phyloP scores from a whole-genome alignment of 2,113 vertebrate genomes.

The Balaeniceps rex region DNA sequence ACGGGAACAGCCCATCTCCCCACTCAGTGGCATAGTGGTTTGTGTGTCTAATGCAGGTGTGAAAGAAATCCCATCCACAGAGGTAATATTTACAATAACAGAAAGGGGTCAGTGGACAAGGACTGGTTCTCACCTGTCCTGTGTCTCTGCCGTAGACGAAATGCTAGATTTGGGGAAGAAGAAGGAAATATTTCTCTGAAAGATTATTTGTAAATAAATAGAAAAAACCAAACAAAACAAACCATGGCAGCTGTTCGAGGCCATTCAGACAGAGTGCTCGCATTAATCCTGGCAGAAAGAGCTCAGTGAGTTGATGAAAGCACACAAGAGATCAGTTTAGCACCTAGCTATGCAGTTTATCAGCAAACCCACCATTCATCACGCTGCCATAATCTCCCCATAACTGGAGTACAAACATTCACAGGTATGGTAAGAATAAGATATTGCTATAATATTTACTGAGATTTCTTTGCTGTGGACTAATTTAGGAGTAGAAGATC shows the following conservation, averaged over 20 bases:
- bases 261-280: not conserved
- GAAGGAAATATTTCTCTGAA: slow-evolving; percentile 66
- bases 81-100: slow-evolving; percentile 6
- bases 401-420: not conserved
- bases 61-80: not conserved
- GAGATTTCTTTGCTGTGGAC: slow-evolving; percentile 1
- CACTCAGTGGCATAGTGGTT: not conserved
- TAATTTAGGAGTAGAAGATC: not conserved
- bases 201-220: slow-evolving; percentile 57
- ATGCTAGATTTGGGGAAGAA: slow-evolving; percentile 66
- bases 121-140: slow-evolving; percentile 68
- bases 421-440: not conserved
- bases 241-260: not conserved
- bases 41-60: not conserved
- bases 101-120: slow-evolving; percentile 57
- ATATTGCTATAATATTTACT: not conserved
- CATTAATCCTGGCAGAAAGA: slow-evolving; percentile 16
- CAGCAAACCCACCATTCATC: not conserved
- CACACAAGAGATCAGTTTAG: not conserved
- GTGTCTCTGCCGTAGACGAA: slow-evolving; percentile 68
- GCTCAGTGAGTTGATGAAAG: not conserved
- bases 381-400: not conserved
- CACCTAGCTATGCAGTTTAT: not conserved
- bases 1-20: not conserved
- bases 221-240: not conserved